Evolutionary conservation across 1,140 invertebrate genomes (phyloP), one percentile per base, ranked within the genome.

Genomic region (Theocolax elegans): DNA sequence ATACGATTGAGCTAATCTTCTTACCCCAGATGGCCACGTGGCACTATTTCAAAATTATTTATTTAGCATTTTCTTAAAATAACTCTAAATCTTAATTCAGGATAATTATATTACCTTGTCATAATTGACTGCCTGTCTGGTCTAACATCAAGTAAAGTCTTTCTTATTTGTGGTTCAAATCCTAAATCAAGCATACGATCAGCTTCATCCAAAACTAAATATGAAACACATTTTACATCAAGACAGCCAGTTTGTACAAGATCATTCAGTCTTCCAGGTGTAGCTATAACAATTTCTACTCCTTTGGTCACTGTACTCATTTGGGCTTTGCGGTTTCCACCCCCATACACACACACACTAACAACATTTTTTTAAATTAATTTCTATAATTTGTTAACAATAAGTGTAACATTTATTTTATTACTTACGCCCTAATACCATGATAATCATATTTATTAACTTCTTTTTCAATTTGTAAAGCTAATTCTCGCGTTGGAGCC

Each of bases 201-300:
- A 1, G 94, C 95, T 87, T 96, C 95, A 84, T 97, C 95, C n/a
- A 97, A 84, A n/a, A 97, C 94, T 48, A 98, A 87, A 82, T 94
- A 97, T 0, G 94, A 95, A 23, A 95, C 91, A 21, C 90, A 88
- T 17, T 87, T 88, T 0, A 96, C 85, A 79, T 94, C 89, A 10
- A 96, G 89, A 60, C 88, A 78, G 3, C 87, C 86, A 31, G 88
- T 87, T 79, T 88, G 85, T 40, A 88, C 90, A 74, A 97, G 85
- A 86, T 96, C 94, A 82, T 95, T 95, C 0, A 97, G 86, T 66
- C 95, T 87, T n/a, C 95, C 94, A 1, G 95, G 95, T 27, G 95
- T 97, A 1, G 95, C 95, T 70, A 96, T 95, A 0, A 96, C 90
- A 60, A 97, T 96, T 82, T 97, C 92, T 3, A 94, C 93, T 40